Evolutionary conservation across 2,888 invertebrate species (phyloP), one percentile per base, ranked within the genome.

Genomic region (Petrolisthes cinctipes): DNA sequence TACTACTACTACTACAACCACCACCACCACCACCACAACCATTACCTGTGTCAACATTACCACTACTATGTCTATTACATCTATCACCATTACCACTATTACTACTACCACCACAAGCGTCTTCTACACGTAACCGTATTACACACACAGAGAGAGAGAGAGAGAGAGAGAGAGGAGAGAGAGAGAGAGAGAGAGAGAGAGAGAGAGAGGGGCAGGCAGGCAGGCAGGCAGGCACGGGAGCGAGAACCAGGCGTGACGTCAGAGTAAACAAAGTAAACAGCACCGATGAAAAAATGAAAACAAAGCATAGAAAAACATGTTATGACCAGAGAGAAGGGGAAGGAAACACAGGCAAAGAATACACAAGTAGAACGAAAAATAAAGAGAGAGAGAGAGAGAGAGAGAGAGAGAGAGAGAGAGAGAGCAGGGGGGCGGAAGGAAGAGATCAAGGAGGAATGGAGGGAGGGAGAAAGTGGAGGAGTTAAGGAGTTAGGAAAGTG

Each of bases 91-190:
- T 73, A 73, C 73, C 37, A 73, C 73, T 73, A 73, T 37, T 73
- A 73, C 73, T 73, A 73, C 73, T 73, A 73, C 73, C 11, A 73
- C 73, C 37, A n/a, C n/a, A n/a, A n/a, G n/a, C n/a, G n/a, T n/a
- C n/a, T n/a, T n/a, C n/a, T 14, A 61, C 66, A 61, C 66, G 66
- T 11, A 71, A 71, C 17, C 5, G 17, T 5, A 7, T 17, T n/a
- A 5, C 5, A 71, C n/a, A 71, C 5, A 14, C 5, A 20, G 17
- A 14, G 71, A 71, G 71, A 17, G 20, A 4, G 20, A 71, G 71
- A 71, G 71, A 14, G 17, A 71, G 71, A 17, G 5, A 4, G 17
- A 14, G 5, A 17, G 71, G 17, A 17, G 20, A 20, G 71, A 71
- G 7, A 71, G 5, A 71, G 17, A 71, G 5, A 71, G 71, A 14